Conservation (phyloP, 2,888 invertebrate genomes). For the Dilophus febrilis region DNA sequence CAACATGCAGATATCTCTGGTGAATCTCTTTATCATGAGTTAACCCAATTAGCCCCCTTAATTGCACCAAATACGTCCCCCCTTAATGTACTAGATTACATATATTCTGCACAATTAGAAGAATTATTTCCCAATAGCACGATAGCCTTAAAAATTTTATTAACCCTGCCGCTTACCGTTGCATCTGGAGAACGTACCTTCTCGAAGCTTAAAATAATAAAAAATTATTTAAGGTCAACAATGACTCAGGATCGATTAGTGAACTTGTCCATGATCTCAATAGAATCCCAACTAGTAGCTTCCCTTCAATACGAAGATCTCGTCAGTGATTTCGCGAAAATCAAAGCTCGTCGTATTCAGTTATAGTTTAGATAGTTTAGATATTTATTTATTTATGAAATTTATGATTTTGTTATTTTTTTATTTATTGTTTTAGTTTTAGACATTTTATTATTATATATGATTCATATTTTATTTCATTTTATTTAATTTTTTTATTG, state of each 20-base stretch:
- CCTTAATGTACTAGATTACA: conserved; percentile 2
- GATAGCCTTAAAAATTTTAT: conserved; percentile 5
- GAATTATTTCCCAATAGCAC: conserved; percentile 4
- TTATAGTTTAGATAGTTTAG: no score
- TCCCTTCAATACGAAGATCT: no score
- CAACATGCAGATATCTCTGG: conserved; percentile 4
- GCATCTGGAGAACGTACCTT: conserved; percentile 6
- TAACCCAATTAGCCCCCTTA: conserved; percentile 2
- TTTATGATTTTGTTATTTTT: no score
- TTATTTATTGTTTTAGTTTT: no score
- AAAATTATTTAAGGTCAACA: conserved; percentile 2
- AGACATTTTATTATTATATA: no score
- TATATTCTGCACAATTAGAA: conserved; percentile 3
- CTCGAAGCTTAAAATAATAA: conserved; percentile 6
- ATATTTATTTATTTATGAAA: no score
- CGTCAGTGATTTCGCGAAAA: no score
- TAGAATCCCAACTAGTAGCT: no score
- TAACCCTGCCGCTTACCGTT: conserved; percentile 6
- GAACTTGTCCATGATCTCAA: not conserved
- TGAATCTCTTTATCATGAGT: conserved; percentile 4
- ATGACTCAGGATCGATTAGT: conserved; percentile 1
- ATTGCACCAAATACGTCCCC: not conserved
- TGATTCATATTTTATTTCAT: no score
- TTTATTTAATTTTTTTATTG: no score
- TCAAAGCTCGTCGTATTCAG: no score